Evolutionary conservation across 2,113 vertebrate species (phyloP).

Genomic region (Pollimyrus isidori): DNA sequence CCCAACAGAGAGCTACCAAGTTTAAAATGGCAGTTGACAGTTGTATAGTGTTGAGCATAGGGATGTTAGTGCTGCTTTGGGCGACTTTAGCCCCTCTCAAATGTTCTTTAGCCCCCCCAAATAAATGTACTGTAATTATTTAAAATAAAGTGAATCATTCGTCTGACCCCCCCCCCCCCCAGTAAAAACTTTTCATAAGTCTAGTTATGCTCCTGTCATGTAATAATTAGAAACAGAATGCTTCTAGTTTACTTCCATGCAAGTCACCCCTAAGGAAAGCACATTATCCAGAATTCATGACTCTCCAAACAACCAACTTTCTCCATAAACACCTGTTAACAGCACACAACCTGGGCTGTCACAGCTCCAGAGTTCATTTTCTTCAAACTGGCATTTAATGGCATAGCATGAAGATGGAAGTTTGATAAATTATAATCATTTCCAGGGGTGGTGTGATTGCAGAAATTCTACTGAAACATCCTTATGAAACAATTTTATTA

Average conservation of each 20-base stretch:
- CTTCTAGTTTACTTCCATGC: not conserved
- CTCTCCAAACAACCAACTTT: not conserved
- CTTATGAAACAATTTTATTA: not conserved
- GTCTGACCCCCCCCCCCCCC: not conserved
- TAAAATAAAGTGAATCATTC: not conserved
- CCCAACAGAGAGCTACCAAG: not conserved
- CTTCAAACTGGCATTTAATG: not conserved
- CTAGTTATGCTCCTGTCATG: not conserved
- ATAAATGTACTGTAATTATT: not conserved
- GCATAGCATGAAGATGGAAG: not conserved
- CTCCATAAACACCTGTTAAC: not conserved
- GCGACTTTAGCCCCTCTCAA: no score
- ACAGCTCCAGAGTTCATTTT: not conserved
- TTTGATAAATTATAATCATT: not conserved
- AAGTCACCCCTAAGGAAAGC: not conserved
- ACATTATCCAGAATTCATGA: not conserved
- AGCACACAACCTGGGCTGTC: not conserved
- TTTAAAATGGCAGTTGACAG: not conserved
- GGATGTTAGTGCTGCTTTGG: no score
- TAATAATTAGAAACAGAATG: not conserved
- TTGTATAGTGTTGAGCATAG: not conserved
- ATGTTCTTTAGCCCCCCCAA: not conserved
- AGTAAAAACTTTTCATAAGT: not conserved
- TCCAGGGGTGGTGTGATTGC: not conserved
- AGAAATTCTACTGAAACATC: not conserved